These are phyloP conservation scores for Pediacus dermestoides DNA, from an alignment of 2,888 invertebrate species.

Conservation along the genomic window DNA sequence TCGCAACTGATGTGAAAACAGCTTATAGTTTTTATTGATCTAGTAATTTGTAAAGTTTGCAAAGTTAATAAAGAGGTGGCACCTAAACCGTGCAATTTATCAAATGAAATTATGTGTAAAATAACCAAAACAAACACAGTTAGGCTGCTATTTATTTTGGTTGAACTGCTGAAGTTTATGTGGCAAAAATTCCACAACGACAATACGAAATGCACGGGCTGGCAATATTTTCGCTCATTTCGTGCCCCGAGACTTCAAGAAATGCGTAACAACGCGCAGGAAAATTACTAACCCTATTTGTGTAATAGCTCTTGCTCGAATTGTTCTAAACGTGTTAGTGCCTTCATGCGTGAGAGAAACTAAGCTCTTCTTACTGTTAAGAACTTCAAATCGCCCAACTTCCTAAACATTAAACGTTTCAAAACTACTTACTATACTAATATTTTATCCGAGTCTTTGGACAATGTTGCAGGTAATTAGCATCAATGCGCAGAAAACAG, in stretches of 20 bases:
- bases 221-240: slow-evolving; percentile 10
- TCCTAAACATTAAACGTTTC: slow-evolving; percentile 6
- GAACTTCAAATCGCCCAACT: slow-evolving; percentile 9
- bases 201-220: background rate
- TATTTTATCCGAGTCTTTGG: too few species aligned
- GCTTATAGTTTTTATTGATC: too few species aligned
- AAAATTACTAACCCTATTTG: slow-evolving; percentile 25
- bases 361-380: slow-evolving; percentile 6
- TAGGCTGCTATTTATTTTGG: slow-evolving; percentile 2
- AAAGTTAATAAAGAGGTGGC: too few species aligned
- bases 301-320: slow-evolving; percentile 26
- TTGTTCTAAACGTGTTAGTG: slow-evolving; percentile 24
- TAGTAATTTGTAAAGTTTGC: too few species aligned
- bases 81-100: too few species aligned
- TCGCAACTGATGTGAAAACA: too few species aligned
- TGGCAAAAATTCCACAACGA: slow-evolving; percentile 4
- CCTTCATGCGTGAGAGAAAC: slow-evolving; percentile 21
- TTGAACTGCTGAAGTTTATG: slow-evolving; percentile 3
- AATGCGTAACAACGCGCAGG: slow-evolving; percentile 16
- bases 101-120: too few species aligned
- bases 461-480: too few species aligned
- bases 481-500: too few species aligned
- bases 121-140: background rate
- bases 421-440: slow-evolving; percentile 8
- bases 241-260: slow-evolving; percentile 4